phyloP scores from a whole-genome alignment of 2,888 invertebrate species.

The Aromia moschata region DNA sequence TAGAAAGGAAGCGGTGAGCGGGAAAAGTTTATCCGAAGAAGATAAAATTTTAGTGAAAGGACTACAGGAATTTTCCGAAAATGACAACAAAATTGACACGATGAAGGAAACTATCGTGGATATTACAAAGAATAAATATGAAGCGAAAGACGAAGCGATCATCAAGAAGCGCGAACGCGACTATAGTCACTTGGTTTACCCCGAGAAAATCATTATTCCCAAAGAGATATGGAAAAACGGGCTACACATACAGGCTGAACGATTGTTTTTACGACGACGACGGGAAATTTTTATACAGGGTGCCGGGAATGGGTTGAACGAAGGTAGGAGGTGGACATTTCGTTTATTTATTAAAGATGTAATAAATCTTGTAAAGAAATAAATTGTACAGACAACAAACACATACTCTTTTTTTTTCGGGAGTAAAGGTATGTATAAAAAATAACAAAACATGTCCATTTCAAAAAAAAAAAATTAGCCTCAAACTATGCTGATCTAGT shows the following conservation, averaged over 20 bases:
- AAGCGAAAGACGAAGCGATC: constrained; percentile 34
- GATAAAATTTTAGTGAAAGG: background rate
- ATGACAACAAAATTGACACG: constrained; percentile 19
- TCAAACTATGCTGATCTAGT: no score
- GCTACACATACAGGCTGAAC: constrained; percentile 76
- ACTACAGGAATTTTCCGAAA: constrained; percentile 7
- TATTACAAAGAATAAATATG: constrained; percentile 40
- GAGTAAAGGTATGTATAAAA: no score
- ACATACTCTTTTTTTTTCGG: no score
- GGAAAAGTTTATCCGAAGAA: background rate
- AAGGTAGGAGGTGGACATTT: constrained; percentile 16
- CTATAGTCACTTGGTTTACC: constrained; percentile 61
- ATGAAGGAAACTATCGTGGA: constrained; percentile 29
- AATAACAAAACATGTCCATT: no score
- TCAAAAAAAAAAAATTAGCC: no score
- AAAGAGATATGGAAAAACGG: constrained; percentile 69
- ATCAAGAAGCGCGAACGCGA: constrained; percentile 43
- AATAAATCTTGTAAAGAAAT: no score
- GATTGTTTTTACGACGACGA: constrained; percentile 85
- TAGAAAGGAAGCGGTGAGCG: constrained; percentile 27
- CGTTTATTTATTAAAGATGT: constrained; percentile 49
- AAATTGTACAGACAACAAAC: no score
- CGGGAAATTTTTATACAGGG: constrained; percentile 81
- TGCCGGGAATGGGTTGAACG: constrained; percentile 71
- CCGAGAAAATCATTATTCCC: constrained; percentile 78